Percentiles rank a stretch among this genome's conserved stretches.
These are phyloP conservation scores for Sinella curviseta DNA, from an alignment of 1,140 invertebrate genomes.

Conservation along the genomic window DNA sequence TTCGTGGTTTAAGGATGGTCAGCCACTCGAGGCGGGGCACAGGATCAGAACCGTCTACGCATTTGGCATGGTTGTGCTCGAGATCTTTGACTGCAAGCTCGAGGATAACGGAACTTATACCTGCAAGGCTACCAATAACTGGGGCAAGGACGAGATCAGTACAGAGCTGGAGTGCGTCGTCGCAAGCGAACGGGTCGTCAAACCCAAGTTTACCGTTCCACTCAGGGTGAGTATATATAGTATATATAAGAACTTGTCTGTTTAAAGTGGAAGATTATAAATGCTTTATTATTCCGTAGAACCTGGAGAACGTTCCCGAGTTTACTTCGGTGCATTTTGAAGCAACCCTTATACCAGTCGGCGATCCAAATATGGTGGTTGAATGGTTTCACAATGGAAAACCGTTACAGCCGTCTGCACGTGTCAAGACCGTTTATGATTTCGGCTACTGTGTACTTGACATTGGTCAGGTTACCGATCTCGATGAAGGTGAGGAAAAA, in stretches of 20 bases:
- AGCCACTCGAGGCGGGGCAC: conserved; percentile 61
- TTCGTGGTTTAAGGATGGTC: conserved; percentile 96
- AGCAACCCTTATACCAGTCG: conserved; percentile 85
- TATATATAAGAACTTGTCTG: too few relatives aligned
- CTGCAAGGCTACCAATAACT: conserved; percentile 76
- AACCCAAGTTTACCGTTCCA: conserved; percentile 83
- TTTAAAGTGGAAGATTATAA: too few relatives aligned
- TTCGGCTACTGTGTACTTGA: conserved; percentile 95
- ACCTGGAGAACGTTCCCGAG: conserved; percentile 80
- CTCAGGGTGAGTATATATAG: conserved; percentile 56
- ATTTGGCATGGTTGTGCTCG: conserved; percentile 92
- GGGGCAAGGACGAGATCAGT: conserved; percentile 82
- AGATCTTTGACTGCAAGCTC: conserved; percentile 85
- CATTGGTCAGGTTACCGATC: conserved; percentile 88
- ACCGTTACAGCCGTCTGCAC: conserved; percentile 79
- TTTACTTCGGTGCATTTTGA: conserved; percentile 90
- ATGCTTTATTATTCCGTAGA: conserved; percentile 57
- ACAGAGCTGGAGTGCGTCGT: conserved; percentile 81
- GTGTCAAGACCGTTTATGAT: conserved; percentile 90
- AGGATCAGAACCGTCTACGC: conserved; percentile 87
- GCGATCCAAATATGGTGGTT: conserved; percentile 88
- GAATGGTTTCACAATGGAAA: conserved; percentile 95
- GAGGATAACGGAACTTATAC: conserved; percentile 84
- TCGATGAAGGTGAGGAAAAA: conserved; percentile 72
- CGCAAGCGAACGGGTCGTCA: conserved; percentile 73